These are phyloP conservation scores for Chrysodeixis includens DNA, from an alignment of 2,888 invertebrate species.

Conservation along the genomic window DNA sequence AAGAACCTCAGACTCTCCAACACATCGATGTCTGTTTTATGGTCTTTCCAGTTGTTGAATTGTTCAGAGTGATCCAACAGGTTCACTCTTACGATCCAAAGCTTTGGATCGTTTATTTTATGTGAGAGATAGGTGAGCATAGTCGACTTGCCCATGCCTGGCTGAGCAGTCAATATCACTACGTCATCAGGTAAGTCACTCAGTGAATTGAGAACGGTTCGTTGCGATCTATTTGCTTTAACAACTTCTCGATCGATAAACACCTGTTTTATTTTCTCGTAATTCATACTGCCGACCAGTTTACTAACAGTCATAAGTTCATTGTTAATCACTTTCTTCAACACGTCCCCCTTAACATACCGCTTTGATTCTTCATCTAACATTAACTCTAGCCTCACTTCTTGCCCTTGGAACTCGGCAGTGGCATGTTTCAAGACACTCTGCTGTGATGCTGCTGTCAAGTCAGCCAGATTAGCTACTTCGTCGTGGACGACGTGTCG, in stretches of 20 bases:
- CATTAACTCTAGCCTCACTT: slow-evolving; percentile 24
- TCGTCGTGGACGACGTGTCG: slow-evolving; percentile 11
- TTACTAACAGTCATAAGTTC: slow-evolving; percentile 16
- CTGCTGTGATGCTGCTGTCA: slow-evolving; percentile 24
- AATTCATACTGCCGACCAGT: slow-evolving; percentile 14
- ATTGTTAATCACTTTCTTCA: slow-evolving; percentile 24
- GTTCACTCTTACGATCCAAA: slow-evolving; percentile 47
- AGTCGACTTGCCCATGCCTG: slow-evolving; percentile 57
- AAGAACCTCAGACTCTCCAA: slow-evolving; percentile 26
- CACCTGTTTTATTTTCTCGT: slow-evolving; percentile 26
- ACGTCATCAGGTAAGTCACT: slow-evolving; percentile 19
- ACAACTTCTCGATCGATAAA: slow-evolving; percentile 23
- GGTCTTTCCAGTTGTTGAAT: slow-evolving; percentile 34
- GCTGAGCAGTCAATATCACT: slow-evolving; percentile 36
- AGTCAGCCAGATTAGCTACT: slow-evolving; percentile 25
- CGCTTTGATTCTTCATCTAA: slow-evolving; percentile 17
- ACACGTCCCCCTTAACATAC: slow-evolving; percentile 27
- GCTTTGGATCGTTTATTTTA: slow-evolving; percentile 23
- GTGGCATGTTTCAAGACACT: slow-evolving; percentile 15
- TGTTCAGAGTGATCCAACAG: slow-evolving; percentile 25
- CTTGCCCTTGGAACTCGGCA: slow-evolving; percentile 34
- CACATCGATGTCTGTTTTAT: slow-evolving; percentile 8
- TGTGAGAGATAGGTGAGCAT: slow-evolving; percentile 48
- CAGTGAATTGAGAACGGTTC: slow-evolving; percentile 16
- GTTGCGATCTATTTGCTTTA: not conserved